These are phyloP conservation scores for Hydropotes inermis DNA, from an alignment of 2,113 vertebrate genomes.

Conservation along the genomic window DNA sequence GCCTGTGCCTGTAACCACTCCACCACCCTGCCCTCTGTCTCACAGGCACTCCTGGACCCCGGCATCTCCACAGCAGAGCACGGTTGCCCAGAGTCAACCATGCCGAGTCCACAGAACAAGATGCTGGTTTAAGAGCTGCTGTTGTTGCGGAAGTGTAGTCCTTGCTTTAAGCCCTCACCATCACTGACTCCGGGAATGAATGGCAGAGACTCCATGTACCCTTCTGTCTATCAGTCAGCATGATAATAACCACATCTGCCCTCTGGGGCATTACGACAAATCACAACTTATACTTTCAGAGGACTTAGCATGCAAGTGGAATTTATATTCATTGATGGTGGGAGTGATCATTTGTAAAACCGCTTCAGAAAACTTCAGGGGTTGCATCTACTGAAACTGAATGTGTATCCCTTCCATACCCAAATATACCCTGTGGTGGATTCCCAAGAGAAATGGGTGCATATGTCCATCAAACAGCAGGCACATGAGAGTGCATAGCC, in stretches of 20 bases:
- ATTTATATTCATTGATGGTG: background rate
- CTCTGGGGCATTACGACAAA: background rate
- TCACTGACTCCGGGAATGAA: too few species aligned
- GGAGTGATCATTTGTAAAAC: background rate
- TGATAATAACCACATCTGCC: too few species aligned
- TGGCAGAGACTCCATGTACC: background rate
- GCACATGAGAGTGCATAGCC: accelerated
- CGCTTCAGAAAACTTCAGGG: background rate
- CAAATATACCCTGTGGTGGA: background rate
- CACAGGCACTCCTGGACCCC: accelerated
- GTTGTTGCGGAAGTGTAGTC: background rate
- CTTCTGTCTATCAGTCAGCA: background rate
- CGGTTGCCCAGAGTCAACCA: accelerated
- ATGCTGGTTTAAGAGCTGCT: background rate
- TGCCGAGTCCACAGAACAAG: background rate
- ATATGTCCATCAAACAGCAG: background rate
- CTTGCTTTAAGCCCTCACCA: background rate
- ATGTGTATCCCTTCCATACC: accelerated
- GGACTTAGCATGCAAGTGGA: accelerated
- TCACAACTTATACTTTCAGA: background rate
- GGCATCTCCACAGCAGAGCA: background rate
- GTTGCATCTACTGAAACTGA: background rate
- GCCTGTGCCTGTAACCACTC: background rate
- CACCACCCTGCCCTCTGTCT: accelerated
- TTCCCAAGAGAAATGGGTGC: background rate